Evolutionary conservation across 2,888 invertebrate species (phyloP).

Genomic region (Caenorhabditis zanzibari): DNA sequence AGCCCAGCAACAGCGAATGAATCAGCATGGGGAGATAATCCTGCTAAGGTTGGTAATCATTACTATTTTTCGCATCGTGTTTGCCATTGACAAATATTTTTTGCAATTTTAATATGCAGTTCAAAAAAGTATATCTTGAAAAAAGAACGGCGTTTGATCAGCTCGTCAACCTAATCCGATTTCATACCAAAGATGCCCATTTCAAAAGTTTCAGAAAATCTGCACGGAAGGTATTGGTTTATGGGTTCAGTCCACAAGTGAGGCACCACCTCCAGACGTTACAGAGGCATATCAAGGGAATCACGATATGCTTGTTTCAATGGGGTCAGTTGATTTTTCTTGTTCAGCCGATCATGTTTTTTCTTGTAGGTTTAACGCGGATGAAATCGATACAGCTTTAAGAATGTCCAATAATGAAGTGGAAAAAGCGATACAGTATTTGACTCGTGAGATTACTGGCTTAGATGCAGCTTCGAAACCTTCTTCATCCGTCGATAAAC

Average conservation of each 20-base stretch:
- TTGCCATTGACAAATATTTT: too few species aligned
- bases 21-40: slow-evolving; percentile 56
- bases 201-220: slow-evolving; percentile 36
- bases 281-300: slow-evolving; percentile 49
- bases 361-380: slow-evolving; percentile 52
- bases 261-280: slow-evolving; percentile 25
- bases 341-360: not conserved
- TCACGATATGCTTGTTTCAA: slow-evolving; percentile 44
- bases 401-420: slow-evolving; percentile 61
- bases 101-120: too few species aligned
- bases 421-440: slow-evolving; percentile 58
- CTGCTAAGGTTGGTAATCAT: slow-evolving; percentile 64
- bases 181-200: too few species aligned
- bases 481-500: slow-evolving; percentile 16
- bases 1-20: slow-evolving; percentile 44
- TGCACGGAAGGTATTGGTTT: slow-evolving; percentile 60
- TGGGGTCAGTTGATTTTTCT: slow-evolving; percentile 46
- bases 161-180: too few species aligned
- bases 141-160: too few species aligned
- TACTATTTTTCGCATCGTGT: not conserved
- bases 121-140: too few species aligned
- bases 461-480: slow-evolving; percentile 46
- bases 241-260: slow-evolving; percentile 60
- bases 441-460: slow-evolving; percentile 61
- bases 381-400: slow-evolving; percentile 56